Evolutionary conservation across 2,113 vertebrate species (phyloP), one percentile per base, ranked within the genome.

Genomic region (Cisticola juncidis): DNA sequence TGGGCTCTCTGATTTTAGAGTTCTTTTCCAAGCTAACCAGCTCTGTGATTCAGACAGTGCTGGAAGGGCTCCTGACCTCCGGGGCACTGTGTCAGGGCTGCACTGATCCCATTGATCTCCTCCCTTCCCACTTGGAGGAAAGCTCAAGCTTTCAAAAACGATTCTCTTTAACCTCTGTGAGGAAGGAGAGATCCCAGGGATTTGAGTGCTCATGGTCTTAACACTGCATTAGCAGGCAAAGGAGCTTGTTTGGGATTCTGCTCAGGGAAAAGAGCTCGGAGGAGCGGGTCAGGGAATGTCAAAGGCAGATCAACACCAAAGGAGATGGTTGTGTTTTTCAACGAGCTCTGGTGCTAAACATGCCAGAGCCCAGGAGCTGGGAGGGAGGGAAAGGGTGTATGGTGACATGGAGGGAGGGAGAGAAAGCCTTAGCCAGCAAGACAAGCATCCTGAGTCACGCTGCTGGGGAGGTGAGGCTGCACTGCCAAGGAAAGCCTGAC

Each of bases 401-500:
- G 1, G 72, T 58, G 45, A 62, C 53, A 90, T 11, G 56, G 23
- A 93, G 50, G 23, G 53, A 88, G 57, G 47, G 54, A 96, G 50
- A 87, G 80, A 80, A 95, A 92, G 87, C 44, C 84, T 94, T 81
- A 93, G 94, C 66, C 91, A 91, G 86, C 81, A 86, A 64, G 76
- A 71, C 8, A 6, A 94, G 76, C 71, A 78, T 88, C 94, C 85
- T 90, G 94, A 93, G 82, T 96, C 91, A 97, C 25, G 40, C 66
- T 80, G 82, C 83, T 20, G 57, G 74, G 90, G 95, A 90, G 80
- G 81, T 79, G n/a, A 86, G 48, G n/a, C 84, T 29, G n/a, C 73
- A 78, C 33, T 92, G 92, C 94, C 95, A 97, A 92, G 90, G 81
- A 88, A 88, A 86, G 90, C 73, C 90, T 90, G 73, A 96, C 64